Conservation (phyloP, 1,140 invertebrate species). For the Chrysopa pallens region DNA sequence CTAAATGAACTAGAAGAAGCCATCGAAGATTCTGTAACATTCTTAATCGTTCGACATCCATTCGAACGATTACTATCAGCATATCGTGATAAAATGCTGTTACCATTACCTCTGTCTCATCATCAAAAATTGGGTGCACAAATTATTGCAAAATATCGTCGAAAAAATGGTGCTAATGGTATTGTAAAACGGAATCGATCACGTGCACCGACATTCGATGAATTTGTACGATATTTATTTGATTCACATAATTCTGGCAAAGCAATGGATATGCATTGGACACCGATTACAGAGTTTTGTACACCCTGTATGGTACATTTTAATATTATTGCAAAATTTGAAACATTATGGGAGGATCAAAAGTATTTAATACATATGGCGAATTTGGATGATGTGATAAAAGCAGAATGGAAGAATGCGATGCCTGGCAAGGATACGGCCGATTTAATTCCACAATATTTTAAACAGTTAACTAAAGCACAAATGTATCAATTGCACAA, state of each 20-base stretch:
- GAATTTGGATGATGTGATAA: conserved; percentile 51
- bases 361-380: conserved; percentile 61
- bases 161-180: no score
- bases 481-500: conserved; percentile 61
- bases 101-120: conserved; percentile 58
- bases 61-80: conserved; percentile 76
- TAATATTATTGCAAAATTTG: conserved; percentile 75
- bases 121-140: conserved; percentile 59
- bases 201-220: conserved; percentile 53
- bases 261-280: conserved; percentile 80
- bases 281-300: conserved; percentile 67
- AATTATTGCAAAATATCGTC: conserved; percentile 58
- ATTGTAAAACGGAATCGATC: conserved; percentile 18
- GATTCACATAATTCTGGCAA: conserved; percentile 39
- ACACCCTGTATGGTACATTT: conserved; percentile 79
- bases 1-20: conserved; percentile 42
- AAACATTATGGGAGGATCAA: conserved; percentile 72
- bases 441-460: conserved; percentile 50
- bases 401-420: conserved; percentile 65
- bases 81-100: conserved; percentile 76
- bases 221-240: conserved; percentile 56
- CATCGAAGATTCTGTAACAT: conserved; percentile 46
- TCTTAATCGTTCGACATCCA: conserved; percentile 77
- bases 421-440: conserved; percentile 45
- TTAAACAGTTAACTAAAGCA: conserved; percentile 50